Conservation (phyloP, 2,888 invertebrate species). For the Andrena marginata region DNA sequence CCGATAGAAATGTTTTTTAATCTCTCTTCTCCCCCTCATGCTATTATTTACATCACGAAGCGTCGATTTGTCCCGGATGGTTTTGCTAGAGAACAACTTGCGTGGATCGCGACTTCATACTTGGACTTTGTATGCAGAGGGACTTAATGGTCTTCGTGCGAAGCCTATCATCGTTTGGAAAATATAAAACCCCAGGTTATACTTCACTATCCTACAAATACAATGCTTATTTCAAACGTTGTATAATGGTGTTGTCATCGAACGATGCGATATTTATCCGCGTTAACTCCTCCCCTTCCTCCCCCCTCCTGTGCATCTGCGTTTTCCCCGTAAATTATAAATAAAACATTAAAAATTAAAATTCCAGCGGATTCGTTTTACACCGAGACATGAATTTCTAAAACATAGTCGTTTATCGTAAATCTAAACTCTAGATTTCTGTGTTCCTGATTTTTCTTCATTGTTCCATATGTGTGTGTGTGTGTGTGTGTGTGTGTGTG, state of each 20-base stretch:
- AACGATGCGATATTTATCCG: slow-evolving; percentile 63
- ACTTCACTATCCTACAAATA: slow-evolving; percentile 80
- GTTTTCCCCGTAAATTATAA: slow-evolving; percentile 61
- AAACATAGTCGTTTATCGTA: slow-evolving; percentile 71
- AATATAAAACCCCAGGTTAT: slow-evolving; percentile 83
- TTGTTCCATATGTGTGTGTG: slow-evolving; percentile 49
- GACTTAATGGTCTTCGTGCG: slow-evolving; percentile 53
- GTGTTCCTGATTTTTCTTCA: slow-evolving; percentile 54
- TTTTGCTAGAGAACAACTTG: neutral
- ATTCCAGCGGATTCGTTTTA: slow-evolving; percentile 77
- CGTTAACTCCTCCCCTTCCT: neutral
- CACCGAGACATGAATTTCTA: slow-evolving; percentile 79
- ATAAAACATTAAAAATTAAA: slow-evolving; percentile 79
- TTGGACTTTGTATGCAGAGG: slow-evolving; percentile 70
- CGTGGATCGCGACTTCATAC: slow-evolving; percentile 25
- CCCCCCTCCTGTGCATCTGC: slow-evolving; percentile 18
- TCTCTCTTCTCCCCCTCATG: neutral
- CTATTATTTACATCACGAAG: slow-evolving; percentile 45
- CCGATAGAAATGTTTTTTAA: slow-evolving; percentile 6
- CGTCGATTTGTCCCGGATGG: slow-evolving; percentile 8
- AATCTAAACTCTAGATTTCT: slow-evolving; percentile 69
- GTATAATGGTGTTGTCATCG: slow-evolving; percentile 65
- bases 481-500: slow-evolving; percentile 46
- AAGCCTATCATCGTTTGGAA: slow-evolving; percentile 71
- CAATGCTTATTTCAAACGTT: slow-evolving; percentile 75